Conservation (phyloP, 2,888 invertebrate species). For the Lepidochitona cinerea region DNA sequence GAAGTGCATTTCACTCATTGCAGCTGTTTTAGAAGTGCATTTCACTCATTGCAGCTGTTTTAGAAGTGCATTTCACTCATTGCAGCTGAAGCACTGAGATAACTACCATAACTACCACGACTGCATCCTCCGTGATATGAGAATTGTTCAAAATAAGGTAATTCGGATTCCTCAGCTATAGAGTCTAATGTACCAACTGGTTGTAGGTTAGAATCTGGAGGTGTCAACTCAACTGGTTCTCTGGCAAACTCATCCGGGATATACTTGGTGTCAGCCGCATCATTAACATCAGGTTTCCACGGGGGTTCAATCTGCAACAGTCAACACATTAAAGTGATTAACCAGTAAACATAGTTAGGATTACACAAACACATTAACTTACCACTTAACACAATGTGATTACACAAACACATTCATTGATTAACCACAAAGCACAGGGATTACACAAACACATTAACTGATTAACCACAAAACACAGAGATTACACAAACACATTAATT, state of each 20-base stretch:
- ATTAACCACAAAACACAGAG: no score
- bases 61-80: slow-evolving; percentile 14
- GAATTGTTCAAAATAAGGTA: slow-evolving; percentile 83
- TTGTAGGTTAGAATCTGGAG: slow-evolving; percentile 38
- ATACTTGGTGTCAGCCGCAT: slow-evolving; percentile 97
- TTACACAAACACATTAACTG: no score
- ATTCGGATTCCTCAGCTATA: slow-evolving; percentile 49
- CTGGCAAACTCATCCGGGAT: slow-evolving; percentile 99
- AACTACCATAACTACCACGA: slow-evolving; percentile 58
- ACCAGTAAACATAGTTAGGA: no score
- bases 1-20: no score
- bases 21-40: no score
- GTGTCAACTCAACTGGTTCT: slow-evolving; percentile 64
- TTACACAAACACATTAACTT: no score
- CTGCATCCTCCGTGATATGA: slow-evolving; percentile 75
- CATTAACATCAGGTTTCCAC: slow-evolving; percentile 80
- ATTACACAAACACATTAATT: no score
- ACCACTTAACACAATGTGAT: no score
- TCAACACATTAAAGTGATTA: background rate
- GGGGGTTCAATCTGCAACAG: slow-evolving; percentile 82
- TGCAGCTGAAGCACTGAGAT: slow-evolving; percentile 48
- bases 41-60: no score
- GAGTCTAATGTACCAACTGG: slow-evolving; percentile 26
- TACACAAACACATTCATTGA: no score
- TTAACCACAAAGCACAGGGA: no score